A percentile compares a stretch with the other conserved stretches of the same genome.
Evolutionary conservation across 2,888 invertebrate species (phyloP).

Genomic region (Pyrochroa serraticornis): DNA sequence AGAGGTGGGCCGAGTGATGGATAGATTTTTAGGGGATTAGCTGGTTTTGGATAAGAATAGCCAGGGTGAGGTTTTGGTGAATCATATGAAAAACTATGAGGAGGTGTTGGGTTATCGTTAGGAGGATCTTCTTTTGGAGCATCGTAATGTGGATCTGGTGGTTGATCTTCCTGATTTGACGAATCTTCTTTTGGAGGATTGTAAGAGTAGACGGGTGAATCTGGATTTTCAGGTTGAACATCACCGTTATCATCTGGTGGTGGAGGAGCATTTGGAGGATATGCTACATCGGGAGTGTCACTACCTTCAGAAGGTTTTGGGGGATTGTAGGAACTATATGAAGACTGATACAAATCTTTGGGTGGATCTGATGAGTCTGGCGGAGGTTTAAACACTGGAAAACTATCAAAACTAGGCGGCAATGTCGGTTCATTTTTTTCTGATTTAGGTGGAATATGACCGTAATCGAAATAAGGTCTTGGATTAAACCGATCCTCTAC

Average conservation of each 20-base stretch:
- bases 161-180: slow-evolving; percentile 22
- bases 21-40: slow-evolving; percentile 17
- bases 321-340: slow-evolving; percentile 48
- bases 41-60: slow-evolving; percentile 14
- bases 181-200: slow-evolving; percentile 16
- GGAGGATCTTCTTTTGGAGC: slow-evolving; percentile 38
- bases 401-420: slow-evolving; percentile 28
- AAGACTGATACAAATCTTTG: slow-evolving; percentile 45
- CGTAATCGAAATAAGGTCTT: slow-evolving; percentile 53
- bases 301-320: neutral
- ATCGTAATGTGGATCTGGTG: slow-evolving; percentile 26
- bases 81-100: slow-evolving; percentile 9
- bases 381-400: slow-evolving; percentile 33
- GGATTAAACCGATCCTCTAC: slow-evolving; percentile 56
- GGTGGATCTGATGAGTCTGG: slow-evolving; percentile 31
- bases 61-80: slow-evolving; percentile 13
- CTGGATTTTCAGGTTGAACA: neutral
- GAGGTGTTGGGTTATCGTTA: neutral
- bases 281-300: slow-evolving; percentile 37
- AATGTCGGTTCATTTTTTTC: slow-evolving; percentile 3
- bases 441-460: slow-evolving; percentile 20
- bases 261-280: slow-evolving; percentile 26
- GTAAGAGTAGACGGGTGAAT: too few species aligned
- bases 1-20: slow-evolving; percentile 43
- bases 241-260: slow-evolving; percentile 29